A percentile compares a stretch with the other conserved stretches of the same genome.
Evolutionary conservation across 2,888 invertebrate genomes (phyloP).

Genomic region (Lasioglossum malachurum): DNA sequence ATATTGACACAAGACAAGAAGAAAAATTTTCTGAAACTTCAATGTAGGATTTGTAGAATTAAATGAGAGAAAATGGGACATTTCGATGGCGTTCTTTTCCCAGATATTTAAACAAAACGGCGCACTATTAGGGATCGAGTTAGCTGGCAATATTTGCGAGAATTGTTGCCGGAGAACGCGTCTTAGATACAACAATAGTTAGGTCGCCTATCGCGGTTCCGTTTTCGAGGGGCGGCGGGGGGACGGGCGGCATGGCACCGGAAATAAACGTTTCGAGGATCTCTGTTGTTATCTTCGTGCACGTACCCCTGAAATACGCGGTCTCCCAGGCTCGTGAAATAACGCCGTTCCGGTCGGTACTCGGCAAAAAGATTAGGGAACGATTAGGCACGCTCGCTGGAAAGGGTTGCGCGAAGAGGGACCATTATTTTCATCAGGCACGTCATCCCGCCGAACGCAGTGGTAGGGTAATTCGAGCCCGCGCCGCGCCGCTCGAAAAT

Average conservation of each 20-base stretch:
- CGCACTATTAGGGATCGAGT: background rate
- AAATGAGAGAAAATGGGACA: background rate
- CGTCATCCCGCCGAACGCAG: constrained; percentile 27
- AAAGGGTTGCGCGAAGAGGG: constrained; percentile 27
- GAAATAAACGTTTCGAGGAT: constrained; percentile 9
- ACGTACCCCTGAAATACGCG: constrained; percentile 7
- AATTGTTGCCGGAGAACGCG: background rate
- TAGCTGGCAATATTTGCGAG: background rate
- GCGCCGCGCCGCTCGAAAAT: constrained; percentile 18
- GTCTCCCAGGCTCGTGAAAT: constrained; percentile 12
- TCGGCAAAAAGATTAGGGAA: constrained; percentile 34
- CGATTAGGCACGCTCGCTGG: constrained; percentile 41
- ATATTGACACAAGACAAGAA: too few relatives aligned
- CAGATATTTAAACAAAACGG: background rate
- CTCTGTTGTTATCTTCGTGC: background rate
- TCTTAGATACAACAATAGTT: background rate
- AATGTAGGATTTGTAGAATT: too few relatives aligned
- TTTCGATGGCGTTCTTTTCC: background rate
- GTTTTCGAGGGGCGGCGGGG: background rate
- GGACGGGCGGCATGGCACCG: background rate
- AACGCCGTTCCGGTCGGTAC: constrained; percentile 17
- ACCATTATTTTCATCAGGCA: constrained; percentile 43
- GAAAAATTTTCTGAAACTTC: too few relatives aligned
- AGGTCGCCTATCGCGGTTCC: background rate
- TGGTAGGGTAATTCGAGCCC: constrained; percentile 24